Evolutionary conservation across 2,888 invertebrate species (phyloP).

Genomic region (Phalangium opilio): DNA sequence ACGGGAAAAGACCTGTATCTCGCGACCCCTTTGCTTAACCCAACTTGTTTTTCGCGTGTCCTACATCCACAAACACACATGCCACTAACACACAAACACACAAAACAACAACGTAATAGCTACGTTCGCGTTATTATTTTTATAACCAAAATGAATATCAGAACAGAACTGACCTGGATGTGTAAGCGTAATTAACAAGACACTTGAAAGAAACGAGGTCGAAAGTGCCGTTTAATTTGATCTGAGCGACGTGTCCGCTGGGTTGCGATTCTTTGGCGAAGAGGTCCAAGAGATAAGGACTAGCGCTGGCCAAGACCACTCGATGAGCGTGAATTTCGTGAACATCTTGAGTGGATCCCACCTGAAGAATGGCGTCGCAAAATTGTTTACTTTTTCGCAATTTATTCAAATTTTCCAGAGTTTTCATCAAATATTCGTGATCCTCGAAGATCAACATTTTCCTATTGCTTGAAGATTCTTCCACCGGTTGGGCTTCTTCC

Average conservation of each 20-base stretch:
- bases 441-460: conserved; percentile 24
- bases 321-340: conserved; percentile 59
- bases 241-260: conserved; percentile 20
- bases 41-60: no score
- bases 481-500: no score
- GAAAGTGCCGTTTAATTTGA: conserved; percentile 42
- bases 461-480: no score
- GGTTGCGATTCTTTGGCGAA: conserved; percentile 44
- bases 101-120: no score
- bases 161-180: conserved; percentile 42
- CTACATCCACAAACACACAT: no score
- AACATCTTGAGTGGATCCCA: conserved; percentile 36
- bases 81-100: no score
- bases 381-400: conserved; percentile 69
- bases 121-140: conserved; percentile 9
- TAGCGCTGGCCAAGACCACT: conserved; percentile 60
- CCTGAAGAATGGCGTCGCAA: conserved; percentile 66
- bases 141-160: neutral
- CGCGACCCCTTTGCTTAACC: no score
- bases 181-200: conserved; percentile 68
- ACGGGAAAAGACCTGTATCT: no score
- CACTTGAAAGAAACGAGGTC: conserved; percentile 53
- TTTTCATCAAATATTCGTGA: conserved; percentile 25
- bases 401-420: conserved; percentile 52
- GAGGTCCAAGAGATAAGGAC: conserved; percentile 57